phyloP scores from a whole-genome alignment of 2,888 invertebrate species.

The Leptinotarsa haldemani region DNA sequence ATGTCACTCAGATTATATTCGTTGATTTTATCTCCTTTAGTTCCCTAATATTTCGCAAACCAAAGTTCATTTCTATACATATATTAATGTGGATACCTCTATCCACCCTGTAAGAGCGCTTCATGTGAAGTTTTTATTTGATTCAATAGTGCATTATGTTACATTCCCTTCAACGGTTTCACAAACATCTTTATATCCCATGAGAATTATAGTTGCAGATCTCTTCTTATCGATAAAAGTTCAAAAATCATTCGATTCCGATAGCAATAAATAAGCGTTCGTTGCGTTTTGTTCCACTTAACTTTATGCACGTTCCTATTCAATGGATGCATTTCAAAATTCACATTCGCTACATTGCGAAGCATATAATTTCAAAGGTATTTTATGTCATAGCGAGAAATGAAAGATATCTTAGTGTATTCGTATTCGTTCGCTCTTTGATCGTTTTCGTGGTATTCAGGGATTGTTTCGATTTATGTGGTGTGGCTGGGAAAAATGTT shows the following conservation, averaged over 20 bases:
- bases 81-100: too few relatives aligned
- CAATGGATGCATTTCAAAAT: constrained; percentile 36
- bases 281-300: constrained; percentile 41
- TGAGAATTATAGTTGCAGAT: constrained; percentile 33
- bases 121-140: background rate
- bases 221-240: constrained; percentile 32
- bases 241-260: constrained; percentile 32
- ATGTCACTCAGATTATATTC: too few relatives aligned
- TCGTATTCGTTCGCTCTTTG: background rate
- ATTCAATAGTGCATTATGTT: constrained; percentile 25
- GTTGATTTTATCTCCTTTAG: too few relatives aligned
- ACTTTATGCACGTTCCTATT: constrained; percentile 37
- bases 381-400: constrained; percentile 25
- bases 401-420: constrained; percentile 13
- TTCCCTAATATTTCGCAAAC: too few relatives aligned
- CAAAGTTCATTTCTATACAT: background rate
- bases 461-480: constrained; percentile 2
- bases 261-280: constrained; percentile 36
- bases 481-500: background rate
- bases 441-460: constrained; percentile 15
- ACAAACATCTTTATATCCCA: constrained; percentile 37
- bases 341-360: constrained; percentile 32
- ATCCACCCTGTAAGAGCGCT: background rate
- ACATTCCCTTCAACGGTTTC: constrained; percentile 29
- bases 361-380: constrained; percentile 39